Evolutionary conservation across 2,797 vertebrate genomes (phyloP).

Genomic region (Argentina silus): DNA sequence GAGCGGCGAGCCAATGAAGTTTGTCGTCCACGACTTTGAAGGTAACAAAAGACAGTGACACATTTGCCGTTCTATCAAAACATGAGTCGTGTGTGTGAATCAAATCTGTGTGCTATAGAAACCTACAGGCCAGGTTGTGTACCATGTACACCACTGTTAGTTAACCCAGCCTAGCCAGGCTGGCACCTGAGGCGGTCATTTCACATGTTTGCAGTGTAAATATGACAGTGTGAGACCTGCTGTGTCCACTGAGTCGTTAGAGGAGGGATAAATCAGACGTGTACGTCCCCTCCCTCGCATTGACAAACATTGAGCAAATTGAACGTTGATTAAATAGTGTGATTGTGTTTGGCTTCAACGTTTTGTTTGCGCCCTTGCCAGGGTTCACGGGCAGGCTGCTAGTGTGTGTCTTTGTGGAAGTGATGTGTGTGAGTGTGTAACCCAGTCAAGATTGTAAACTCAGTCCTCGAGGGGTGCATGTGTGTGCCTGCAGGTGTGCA

Average conservation of each 20-base stretch:
- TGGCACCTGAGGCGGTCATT: conserved; percentile 8
- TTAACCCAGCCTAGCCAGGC: background rate
- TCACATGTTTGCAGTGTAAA: conserved; percentile 27
- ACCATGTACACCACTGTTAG: background rate
- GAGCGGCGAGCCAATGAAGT: conserved; percentile 82
- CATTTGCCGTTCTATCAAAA: background rate
- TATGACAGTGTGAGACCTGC: conserved; percentile 7
- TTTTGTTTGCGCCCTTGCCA: background rate
- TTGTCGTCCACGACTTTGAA: conserved; percentile 88
- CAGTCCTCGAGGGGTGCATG: no score
- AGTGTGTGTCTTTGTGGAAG: background rate
- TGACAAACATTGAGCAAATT: conserved; percentile 7
- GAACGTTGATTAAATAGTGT: conserved; percentile 6
- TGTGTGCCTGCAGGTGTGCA: background rate
- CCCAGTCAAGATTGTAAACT: no score
- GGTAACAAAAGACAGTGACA: conserved; percentile 72
- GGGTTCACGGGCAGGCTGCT: background rate
- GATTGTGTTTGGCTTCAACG: background rate
- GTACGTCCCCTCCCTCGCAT: background rate
- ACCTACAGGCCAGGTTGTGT: background rate
- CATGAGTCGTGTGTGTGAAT: no score
- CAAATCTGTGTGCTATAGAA: background rate
- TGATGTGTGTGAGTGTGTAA: background rate
- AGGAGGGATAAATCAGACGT: background rate
- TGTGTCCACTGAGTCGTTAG: conserved; percentile 4